Conservation (phyloP, 2,113 vertebrate genomes). For the Aepyceros melampus region DNA sequence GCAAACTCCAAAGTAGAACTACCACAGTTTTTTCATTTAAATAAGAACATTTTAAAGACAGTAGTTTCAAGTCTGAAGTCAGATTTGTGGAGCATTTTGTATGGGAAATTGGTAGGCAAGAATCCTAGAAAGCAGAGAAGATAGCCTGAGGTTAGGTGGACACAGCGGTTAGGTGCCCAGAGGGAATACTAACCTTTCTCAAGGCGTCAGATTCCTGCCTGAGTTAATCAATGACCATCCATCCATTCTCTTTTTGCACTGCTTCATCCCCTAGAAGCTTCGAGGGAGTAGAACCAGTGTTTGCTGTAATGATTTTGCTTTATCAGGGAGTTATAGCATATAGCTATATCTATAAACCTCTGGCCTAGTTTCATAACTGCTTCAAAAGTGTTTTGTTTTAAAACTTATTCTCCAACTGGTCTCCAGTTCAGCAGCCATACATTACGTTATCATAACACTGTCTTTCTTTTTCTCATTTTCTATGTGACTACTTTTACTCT, state of each 20-base stretch:
- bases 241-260: not conserved
- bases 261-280: not conserved
- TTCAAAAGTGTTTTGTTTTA: not conserved
- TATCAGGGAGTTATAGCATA: not conserved
- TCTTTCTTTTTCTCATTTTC: conserved; percentile 10
- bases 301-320: not conserved
- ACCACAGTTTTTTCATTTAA: not conserved
- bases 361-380: not conserved
- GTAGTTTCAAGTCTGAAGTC: not conserved
- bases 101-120: not conserved
- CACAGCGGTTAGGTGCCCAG: not conserved
- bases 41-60: not conserved
- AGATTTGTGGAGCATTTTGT: not conserved
- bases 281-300: not conserved
- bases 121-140: not conserved
- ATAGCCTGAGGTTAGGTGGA: not conserved
- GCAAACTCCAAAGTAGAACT: not conserved
- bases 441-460: not conserved
- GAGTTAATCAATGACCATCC: not conserved
- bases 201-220: not conserved
- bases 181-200: not conserved
- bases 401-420: not conserved
- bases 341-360: not conserved
- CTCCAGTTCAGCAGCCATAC: not conserved
- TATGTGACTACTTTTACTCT: not conserved